phyloP scores from a whole-genome alignment of 2,113 vertebrate genomes.

The Pagrus major region DNA sequence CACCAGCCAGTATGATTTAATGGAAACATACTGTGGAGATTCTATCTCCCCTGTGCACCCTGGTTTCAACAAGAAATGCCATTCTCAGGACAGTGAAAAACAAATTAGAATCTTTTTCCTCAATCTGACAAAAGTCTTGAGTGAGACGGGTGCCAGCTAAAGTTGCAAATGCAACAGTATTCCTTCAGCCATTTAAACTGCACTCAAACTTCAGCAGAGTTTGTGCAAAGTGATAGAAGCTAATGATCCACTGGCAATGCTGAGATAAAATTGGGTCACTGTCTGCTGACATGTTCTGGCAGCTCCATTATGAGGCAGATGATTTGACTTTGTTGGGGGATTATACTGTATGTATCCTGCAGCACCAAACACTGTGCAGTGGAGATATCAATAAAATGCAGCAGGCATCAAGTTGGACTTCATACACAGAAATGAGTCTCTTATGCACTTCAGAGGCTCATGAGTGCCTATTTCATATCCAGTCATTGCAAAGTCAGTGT shows the following conservation, averaged over 20 bases:
- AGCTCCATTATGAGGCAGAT: constrained; percentile 69
- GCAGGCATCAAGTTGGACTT: constrained; percentile 52
- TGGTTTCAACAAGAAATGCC: constrained; percentile 20
- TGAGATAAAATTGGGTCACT: constrained; percentile 71
- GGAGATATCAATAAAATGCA: constrained; percentile 71
- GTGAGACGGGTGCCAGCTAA: constrained; percentile 25
- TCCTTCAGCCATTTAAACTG: constrained; percentile 54
- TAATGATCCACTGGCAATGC: constrained; percentile 72
- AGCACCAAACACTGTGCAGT: constrained; percentile 58
- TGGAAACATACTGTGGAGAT: constrained; percentile 10
- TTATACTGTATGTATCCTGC: constrained; percentile 64
- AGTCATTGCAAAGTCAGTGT: background rate
- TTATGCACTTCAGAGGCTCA: constrained; percentile 27
- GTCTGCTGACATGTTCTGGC: constrained; percentile 73
- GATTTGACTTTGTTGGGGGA: constrained; percentile 69
- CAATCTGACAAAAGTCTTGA: constrained; percentile 40
- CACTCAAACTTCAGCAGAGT: constrained; percentile 61
- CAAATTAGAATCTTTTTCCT: constrained; percentile 40
- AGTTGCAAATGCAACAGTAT: constrained; percentile 45
- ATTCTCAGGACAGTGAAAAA: constrained; percentile 33
- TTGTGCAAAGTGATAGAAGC: constrained; percentile 60
- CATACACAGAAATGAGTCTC: constrained; percentile 49
- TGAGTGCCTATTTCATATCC: constrained; percentile 23
- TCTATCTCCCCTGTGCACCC: background rate
- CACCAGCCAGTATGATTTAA: constrained; percentile 10